Base-by-base conservation (phyloP, 2,888 invertebrate species). In the Conchocele bisecta region DNA sequence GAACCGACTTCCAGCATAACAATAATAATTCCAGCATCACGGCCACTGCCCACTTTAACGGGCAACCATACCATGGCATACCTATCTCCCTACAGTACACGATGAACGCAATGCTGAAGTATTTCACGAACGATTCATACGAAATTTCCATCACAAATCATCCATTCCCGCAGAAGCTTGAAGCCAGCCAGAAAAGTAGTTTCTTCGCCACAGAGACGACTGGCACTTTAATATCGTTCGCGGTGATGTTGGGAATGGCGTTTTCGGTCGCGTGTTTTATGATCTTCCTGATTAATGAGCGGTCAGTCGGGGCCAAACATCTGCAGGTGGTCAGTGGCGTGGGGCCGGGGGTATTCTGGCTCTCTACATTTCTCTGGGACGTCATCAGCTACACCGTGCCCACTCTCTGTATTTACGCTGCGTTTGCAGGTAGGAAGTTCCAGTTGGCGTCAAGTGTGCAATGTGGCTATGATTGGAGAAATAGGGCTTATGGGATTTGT, bases 1-100 rank as follows among this genome's bases (percentile, higher is more conserved):
- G 87, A 5, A 88, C 83, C 11, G 77, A 79, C 15, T 85, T 88
- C 58, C 54, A 78, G 7, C 39, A 77, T 1, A 94, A 94, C 0
- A n/a, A n/a, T n/a, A n/a, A n/a, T n/a, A n/a, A n/a, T n/a, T 31
- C 57, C 11, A 29, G 64, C n/a, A 53, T 46, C 11, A 59, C 22
- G 1, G 72, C 67, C 70, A 84, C 13, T 0, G 95, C 94, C 0
- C 94, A 94, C 93, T 95, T 96, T 90, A 96, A 96, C 85, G 95
- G 95, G 88, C 95, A 95, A 85, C 95, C 95, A 0, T 94, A 93
- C 83, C 96, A 96, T 87, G 93, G 94, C 50, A 93, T 95, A 0
- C 94, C 95, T 0, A 92, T 94, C 0, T 93, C 95, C 0, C 89
- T 96, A 3, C 93, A 94, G 48, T 68, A 78, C 28, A 48, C 85